These are phyloP conservation scores for Parnassius apollo DNA, from an alignment of 2,888 invertebrate genomes.

Conservation along the genomic window DNA sequence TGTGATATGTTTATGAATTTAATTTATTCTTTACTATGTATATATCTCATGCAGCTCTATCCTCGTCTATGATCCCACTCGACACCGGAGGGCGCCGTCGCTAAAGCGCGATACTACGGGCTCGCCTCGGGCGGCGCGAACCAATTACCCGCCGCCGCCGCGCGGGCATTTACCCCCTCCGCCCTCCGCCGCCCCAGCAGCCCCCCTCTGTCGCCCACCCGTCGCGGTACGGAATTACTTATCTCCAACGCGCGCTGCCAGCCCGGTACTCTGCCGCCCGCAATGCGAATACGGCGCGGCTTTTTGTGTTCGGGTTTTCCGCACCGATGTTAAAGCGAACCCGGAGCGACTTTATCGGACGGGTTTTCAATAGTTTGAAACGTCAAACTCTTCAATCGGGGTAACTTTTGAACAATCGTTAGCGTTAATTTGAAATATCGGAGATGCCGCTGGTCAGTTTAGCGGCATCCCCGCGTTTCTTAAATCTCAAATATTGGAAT, in stretches of 20 bases:
- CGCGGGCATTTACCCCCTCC: conserved; percentile 71
- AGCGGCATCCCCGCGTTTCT: not conserved
- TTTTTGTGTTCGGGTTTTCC: conserved; percentile 47
- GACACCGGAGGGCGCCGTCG: conserved; percentile 80
- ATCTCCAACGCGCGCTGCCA: conserved; percentile 63
- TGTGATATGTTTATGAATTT: too few species aligned
- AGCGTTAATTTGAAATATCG: conserved; percentile 19
- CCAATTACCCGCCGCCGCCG: conserved; percentile 78
- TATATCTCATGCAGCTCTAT: conserved; percentile 46
- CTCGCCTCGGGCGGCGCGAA: conserved; percentile 81
- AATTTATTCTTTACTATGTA: not conserved
- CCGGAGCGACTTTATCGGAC: conserved; percentile 25
- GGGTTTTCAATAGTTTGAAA: conserved; percentile 14
- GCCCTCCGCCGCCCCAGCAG: conserved; percentile 33
- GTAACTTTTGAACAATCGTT: conserved; percentile 16
- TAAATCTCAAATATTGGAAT: not conserved
- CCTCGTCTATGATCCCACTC: conserved; percentile 49
- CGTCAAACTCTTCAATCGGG: conserved; percentile 13
- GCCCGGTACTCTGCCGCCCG: conserved; percentile 73
- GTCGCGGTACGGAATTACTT: conserved; percentile 60
- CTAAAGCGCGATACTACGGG: conserved; percentile 81
- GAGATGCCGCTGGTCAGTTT: not conserved
- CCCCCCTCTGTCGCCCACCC: conserved; percentile 43
- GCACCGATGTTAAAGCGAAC: conserved; percentile 17
- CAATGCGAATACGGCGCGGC: conserved; percentile 65